Evolutionary conservation across 92 coral and sea anemone genomes (phyloP).

Genomic region (Heliopora coerulea): DNA sequence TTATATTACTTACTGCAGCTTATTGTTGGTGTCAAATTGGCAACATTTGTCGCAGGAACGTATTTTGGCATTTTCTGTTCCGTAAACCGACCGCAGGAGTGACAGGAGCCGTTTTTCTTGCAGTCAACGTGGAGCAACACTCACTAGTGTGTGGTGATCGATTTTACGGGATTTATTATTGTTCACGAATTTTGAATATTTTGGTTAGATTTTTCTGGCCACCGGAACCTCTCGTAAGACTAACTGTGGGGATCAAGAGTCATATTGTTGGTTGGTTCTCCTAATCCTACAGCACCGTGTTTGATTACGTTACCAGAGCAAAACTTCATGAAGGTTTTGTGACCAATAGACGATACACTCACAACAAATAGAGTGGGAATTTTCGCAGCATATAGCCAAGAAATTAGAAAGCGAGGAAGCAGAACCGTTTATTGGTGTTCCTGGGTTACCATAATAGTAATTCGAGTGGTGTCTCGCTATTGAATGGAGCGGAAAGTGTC

Average conservation of each 20-base stretch:
- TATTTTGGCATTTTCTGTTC: background rate
- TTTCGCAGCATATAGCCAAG: slow-evolving; percentile 3
- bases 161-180: slow-evolving; percentile 29
- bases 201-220: slow-evolving; percentile 37
- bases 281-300: slow-evolving; percentile 12
- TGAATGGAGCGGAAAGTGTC: slow-evolving; percentile 32
- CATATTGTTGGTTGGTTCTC: slow-evolving; percentile 35
- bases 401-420: background rate
- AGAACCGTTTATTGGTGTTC: slow-evolving; percentile 15
- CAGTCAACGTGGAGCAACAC: slow-evolving; percentile 6
- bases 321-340: background rate
- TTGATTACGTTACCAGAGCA: background rate
- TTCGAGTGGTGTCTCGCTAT: slow-evolving; percentile 28
- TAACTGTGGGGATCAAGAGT: slow-evolving; percentile 48
- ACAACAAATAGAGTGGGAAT: slow-evolving; percentile 2
- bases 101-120: background rate
- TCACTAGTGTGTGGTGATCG: slow-evolving; percentile 27
- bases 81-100: background rate
- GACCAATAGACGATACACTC: slow-evolving; percentile 2
- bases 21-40: slow-evolving; percentile 7
- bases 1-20: slow-evolving; percentile 2
- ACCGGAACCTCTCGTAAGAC: slow-evolving; percentile 38
- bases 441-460: slow-evolving; percentile 22
- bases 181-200: slow-evolving; percentile 45
- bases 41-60: slow-evolving; percentile 12